phyloP scores from a whole-genome alignment of 1,140 invertebrate genomes.

The Danaus plexippus region DNA sequence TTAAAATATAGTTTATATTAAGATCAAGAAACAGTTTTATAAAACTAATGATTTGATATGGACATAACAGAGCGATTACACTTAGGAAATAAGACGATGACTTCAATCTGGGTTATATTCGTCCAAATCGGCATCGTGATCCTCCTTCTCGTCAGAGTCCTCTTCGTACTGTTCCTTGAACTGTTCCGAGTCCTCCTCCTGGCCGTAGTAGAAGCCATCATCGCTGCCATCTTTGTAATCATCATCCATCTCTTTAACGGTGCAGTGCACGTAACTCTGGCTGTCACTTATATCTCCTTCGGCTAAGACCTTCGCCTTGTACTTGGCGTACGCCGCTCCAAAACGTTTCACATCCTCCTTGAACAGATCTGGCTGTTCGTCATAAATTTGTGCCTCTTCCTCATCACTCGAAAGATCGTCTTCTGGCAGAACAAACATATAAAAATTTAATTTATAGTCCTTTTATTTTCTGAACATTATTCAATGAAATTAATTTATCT shows the following conservation, averaged over 20 bases:
- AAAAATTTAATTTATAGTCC: constrained; percentile 3
- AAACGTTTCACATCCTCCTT: constrained; percentile 60
- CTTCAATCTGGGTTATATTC: constrained; percentile 44
- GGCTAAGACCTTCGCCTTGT: constrained; percentile 51
- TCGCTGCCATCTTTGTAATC: constrained; percentile 61
- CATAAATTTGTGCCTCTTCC: constrained; percentile 61
- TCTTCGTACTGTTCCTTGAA: constrained; percentile 46
- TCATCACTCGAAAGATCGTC: constrained; percentile 69
- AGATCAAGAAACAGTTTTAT: too few species aligned
- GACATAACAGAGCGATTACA: too few species aligned
- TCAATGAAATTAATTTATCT: too few species aligned
- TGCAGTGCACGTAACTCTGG: constrained; percentile 34
- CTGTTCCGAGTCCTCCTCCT: constrained; percentile 56
- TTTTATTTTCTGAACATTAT: too few species aligned
- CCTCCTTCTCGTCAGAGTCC: constrained; percentile 13
- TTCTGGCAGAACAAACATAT: constrained; percentile 33
- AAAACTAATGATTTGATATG: too few species aligned
- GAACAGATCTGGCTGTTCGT: constrained; percentile 41
- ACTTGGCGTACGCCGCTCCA: constrained; percentile 61
- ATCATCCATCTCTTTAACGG: constrained; percentile 39
- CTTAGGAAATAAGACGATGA: too few species aligned
- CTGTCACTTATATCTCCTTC: constrained; percentile 31
- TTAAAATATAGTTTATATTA: too few species aligned
- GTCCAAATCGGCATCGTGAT: constrained; percentile 17
- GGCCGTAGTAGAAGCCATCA: constrained; percentile 62